phyloP scores from a whole-genome alignment of 1,140 invertebrate genomes.

The Lasaia peninsularis region DNA sequence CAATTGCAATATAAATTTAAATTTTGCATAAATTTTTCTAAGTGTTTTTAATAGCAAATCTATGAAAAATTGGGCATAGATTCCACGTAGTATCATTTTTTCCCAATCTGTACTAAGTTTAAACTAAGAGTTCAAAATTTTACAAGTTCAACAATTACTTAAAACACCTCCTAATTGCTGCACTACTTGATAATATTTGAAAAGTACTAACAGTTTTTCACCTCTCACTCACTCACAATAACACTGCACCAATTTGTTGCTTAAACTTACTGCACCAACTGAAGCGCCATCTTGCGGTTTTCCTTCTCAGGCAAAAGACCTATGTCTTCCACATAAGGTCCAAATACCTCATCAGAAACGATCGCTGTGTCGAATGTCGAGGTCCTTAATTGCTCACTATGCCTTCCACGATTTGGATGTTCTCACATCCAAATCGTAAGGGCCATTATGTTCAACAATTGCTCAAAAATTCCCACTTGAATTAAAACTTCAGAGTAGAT shows the following conservation, averaged over 20 bases:
- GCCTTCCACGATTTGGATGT: not conserved
- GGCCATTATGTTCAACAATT: not conserved
- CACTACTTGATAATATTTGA: not conserved
- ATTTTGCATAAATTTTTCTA: slow-evolving; percentile 7
- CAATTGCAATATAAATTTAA: no score
- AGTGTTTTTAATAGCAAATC: not conserved
- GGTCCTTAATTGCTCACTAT: not conserved
- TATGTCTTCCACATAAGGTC: not conserved
- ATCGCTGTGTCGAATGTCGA: not conserved
- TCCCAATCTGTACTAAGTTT: not conserved
- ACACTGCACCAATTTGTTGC: not conserved
- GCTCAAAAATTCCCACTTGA: slow-evolving; percentile 20
- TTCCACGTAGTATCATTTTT: not conserved
- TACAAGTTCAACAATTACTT: not conserved
- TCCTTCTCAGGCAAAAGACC: not conserved
- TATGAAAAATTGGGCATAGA: not conserved
- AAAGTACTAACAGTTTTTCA: slow-evolving; percentile 1
- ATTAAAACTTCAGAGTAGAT: no score
- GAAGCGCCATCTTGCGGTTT: not conserved
- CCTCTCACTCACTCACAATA: not conserved
- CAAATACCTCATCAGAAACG: not conserved
- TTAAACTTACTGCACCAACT: not conserved
- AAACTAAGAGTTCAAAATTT: not conserved
- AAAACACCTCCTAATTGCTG: not conserved
- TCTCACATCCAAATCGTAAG: not conserved